A percentile compares a stretch with the other conserved stretches of the same genome.
These are phyloP conservation scores for Meteorus cinctellus DNA, from an alignment of 2,888 invertebrate genomes.

Conservation along the genomic window DNA sequence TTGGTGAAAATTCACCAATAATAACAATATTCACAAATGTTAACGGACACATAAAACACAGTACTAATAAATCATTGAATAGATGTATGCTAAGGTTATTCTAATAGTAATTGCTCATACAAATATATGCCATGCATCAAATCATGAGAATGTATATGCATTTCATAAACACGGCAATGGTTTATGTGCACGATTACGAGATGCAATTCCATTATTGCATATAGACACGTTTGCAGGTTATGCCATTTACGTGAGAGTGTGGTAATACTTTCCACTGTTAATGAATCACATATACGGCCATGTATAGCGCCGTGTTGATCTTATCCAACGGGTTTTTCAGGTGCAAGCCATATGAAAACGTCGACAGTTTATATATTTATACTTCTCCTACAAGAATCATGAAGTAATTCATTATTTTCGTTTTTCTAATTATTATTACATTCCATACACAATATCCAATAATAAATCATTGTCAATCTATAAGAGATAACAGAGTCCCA, in stretches of 20 bases:
- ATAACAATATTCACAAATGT: background rate
- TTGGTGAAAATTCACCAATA: background rate
- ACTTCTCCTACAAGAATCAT: background rate
- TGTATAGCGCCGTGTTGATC: conserved; percentile 12
- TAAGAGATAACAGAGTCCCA: background rate
- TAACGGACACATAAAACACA: background rate
- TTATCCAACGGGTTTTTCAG: conserved; percentile 36
- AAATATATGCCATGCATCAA: background rate
- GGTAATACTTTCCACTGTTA: conserved; percentile 29
- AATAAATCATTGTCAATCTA: background rate
- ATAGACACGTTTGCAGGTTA: background rate
- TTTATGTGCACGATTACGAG: conserved; percentile 8
- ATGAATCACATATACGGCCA: conserved; percentile 23
- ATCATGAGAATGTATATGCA: background rate
- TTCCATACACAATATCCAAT: background rate
- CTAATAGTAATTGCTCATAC: conserved; percentile 22
- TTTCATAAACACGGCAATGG: background rate
- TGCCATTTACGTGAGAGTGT: conserved; percentile 18
- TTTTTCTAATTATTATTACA: background rate
- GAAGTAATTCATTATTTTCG: conserved; percentile 4
- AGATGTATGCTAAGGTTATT: conserved; percentile 11
- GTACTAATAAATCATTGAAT: conserved; percentile 18
- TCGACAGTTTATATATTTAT: background rate
- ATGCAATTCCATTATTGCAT: conserved; percentile 26
- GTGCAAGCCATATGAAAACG: conserved; percentile 28